Base-by-base conservation (phyloP, 1,140 invertebrate genomes). In the Neelides sp. region DNA sequence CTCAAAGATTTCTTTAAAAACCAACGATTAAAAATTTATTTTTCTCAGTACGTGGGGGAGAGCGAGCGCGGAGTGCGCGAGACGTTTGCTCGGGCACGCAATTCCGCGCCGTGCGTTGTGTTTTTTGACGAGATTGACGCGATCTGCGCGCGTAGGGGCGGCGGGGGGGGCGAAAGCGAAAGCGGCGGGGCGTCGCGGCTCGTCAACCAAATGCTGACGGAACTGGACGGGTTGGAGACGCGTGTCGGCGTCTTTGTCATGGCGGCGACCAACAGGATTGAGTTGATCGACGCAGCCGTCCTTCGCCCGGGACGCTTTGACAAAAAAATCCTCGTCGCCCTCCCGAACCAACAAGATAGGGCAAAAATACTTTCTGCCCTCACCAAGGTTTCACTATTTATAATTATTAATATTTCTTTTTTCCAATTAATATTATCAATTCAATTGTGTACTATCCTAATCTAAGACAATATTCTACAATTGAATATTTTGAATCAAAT, bases 41-140 rank as follows among this genome's bases (percentile, higher is more conserved):
- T 43, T 52, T 69, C 73, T 23, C 64, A 91, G 89, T 99, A 98
- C 71, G 90, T 99, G 27, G 96, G 96, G 55, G 96, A 99, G 70
- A 98, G 92, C 73, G 96, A 99, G 70, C 76, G 87, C 62, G 91
- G 91, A 3, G 90, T 99, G 0, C 72, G 96, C 30, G 82, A 90
- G 20, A 88, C 92, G 62, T 99, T 99, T 66, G 79, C 88, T 64
- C 74, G 93, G 55, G 96, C 94, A 0, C 69, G 84, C 36, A 94
- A 95, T 69, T 96, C 92, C 0, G 76, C 88, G 0, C 96, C 96
- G 0, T 99, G 95, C 70, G 90, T 99, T 12, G 97, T 99, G 65
- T 99, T 99, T 70, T 99, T 99, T 68, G 96, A 99, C 67, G 96
- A 99, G 70, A 78, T 99, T 54, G 96, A 99, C 70, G 86, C 95